Base-by-base conservation (phyloP, 2,797 vertebrate species). In the Chelonia mydas region DNA sequence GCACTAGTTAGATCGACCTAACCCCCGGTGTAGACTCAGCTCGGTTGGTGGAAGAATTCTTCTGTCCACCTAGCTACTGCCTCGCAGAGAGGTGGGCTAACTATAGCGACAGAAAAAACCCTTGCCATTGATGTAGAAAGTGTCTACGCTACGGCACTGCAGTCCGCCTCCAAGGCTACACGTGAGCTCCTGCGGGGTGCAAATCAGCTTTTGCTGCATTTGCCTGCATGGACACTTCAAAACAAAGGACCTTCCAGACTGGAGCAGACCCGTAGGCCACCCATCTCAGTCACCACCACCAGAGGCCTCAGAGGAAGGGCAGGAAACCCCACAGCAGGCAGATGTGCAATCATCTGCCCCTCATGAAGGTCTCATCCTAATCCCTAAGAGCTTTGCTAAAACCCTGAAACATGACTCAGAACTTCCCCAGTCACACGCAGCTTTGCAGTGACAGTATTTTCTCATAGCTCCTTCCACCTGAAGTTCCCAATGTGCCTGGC, bases 321-420 rank as follows among this genome's bases (percentile, higher is more conserved):
- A 65, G 82, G 87, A 55, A 86, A 61, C 6, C 79, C 95, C 11
- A 90, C 92, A 93, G 84, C 61, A 91, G 94, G 96, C 92, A 87
- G 88, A 84, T 49, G 81, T 0, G 5, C 88, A 94, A 95, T 96
- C 83, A 97, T 86, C 93, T 65, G 10, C 0, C 23, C 87, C 87
- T 78, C 91, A 82, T 91, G 79, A 80, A 95, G 92, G 78, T 96
- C 12, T 92, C 13, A 12, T 74, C 68, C 84, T 95, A 95, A 96
- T 93, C 93, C 83, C 78, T 2, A 0, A 0, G 5, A 41, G 88
- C 12, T 16, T 76, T 68, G n/a, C 11, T 13, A 83, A 76, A 83
- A 61, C 77, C 65, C 93, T 0, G 53, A 76, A 10, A 33, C 59
- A 54, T 3, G 23, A 45, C 59, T 15, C 59, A 7, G 6, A 31